Evolutionary conservation across 2,113 vertebrate genomes (phyloP), one percentile per base, ranked within the genome.

Genomic region (Passer montanus): DNA sequence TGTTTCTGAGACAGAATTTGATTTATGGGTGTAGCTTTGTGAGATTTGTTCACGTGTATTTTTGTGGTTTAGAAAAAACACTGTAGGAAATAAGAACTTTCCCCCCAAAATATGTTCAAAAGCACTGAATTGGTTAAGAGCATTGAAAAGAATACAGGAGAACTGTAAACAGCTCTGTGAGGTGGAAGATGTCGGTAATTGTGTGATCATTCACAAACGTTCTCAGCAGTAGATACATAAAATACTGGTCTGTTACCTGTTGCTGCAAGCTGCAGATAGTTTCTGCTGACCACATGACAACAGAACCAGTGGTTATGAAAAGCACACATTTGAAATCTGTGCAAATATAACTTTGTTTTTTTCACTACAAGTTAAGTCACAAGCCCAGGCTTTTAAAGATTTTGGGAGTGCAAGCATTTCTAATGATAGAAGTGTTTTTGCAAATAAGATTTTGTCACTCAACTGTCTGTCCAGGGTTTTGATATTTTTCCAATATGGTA

Each of bases 401-500:
- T 52, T 60, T 18, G 33, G 21, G 53, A 62, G 50, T 39, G 27
- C 26, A 50, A 26, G 5, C 23, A n/a, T 66, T 77, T 66, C 9
- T 24, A 41, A 39, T 1, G 1, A 1, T 5, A 28, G 11, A 47
- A 62, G 13, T 73, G 26, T 2, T 58, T 68, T 50, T 83, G 21
- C 20, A 68, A 6, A 13, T 44, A 8, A 15, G 14, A 31, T 88
- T 84, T 44, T 69, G 27, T 66, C 18, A 15, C n/a, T 83, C 15
- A 60, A 8, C 35, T 52, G 60, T 75, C 33, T 86, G 35, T 33
- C 43, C 23, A 33, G 53, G 39, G 27, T 73, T 84, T 28, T 73
- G 20, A 24, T 75, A 11, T 43, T 80, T 84, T 82, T 49, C 20
- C n/a, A 21, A 0, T 24, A 50, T 53, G 22, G 0, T 58, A 0